Base-by-base conservation (phyloP, 2,113 vertebrate genomes). In the Natator depressus region DNA sequence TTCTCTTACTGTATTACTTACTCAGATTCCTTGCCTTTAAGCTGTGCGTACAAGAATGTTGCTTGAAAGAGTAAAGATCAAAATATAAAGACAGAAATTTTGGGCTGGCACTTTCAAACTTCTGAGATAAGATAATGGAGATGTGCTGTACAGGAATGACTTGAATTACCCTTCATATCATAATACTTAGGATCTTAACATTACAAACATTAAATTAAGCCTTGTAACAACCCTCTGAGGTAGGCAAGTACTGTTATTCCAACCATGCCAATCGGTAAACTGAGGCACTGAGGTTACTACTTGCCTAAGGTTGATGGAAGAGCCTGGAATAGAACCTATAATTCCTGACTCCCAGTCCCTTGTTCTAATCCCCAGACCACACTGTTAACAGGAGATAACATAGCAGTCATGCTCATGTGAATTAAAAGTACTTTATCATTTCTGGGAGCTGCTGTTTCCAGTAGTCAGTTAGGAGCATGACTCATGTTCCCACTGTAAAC, bases 381-480 rank as follows among this genome's bases (percentile, higher is more conserved):
- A n/a, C 35, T 90, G 8, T 47, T 91, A 88, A 57, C 51, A 65
- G 53, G 49, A 81, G 38, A n/a, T 47, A 92, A 82, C 42, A 42
- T 38, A 0, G 1, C 51, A 89, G 76, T 55, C 25, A 2, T 10
- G 42, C 86, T 94, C 11, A 53, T 90, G 65, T 59, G 89, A 78
- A 55, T 92, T 96, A 55, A 22, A 95, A 91, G 90, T 90, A 53
- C 5, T 3, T 50, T 85, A 35, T 93, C 5, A 6, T 90, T 97
- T 93, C 65, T 92, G 88, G 75, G 87, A 92, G 83, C 47, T 69
- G 38, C 38, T 47, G 75, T 85, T 91, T 82, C 49, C 19, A 85
- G 24, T 29, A 0, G 5, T 92, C 92, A 87, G 47, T 91, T 95
- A 82, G 92, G 85, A 94, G 38, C 82, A 86, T 97, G 95, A 96